Conservation (phyloP, 2,797 vertebrate genomes). For the Chelidonichthys spinosus region DNA sequence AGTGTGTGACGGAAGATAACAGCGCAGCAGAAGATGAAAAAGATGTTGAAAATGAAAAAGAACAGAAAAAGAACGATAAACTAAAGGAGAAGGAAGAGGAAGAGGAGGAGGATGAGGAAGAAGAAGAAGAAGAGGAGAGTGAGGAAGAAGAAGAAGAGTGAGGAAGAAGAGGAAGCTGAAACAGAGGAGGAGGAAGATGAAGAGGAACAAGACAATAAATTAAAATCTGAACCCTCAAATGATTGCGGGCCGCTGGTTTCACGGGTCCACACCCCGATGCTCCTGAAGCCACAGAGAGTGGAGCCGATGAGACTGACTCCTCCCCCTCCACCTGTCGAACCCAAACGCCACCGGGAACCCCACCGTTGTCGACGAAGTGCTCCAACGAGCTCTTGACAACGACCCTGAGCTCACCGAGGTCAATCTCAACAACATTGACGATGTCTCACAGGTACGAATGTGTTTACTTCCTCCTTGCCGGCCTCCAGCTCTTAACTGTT, state of each 20-base stretch:
- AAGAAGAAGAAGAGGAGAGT: constrained; percentile 34
- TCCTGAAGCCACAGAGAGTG: constrained; percentile 68
- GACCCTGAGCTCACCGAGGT: constrained; percentile 91
- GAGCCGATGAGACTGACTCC: constrained; percentile 76
- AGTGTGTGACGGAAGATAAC: constrained; percentile 86
- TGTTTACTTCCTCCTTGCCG: not conserved
- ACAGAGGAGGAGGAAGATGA: constrained; percentile 63
- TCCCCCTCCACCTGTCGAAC: constrained; percentile 74
- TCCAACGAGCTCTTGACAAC: constrained; percentile 88
- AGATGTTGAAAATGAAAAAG: constrained; percentile 74
- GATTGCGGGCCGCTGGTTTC: constrained; percentile 10
- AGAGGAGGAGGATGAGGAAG: constrained; percentile 78
- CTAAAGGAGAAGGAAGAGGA: constrained; percentile 64
- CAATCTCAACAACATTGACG: constrained; percentile 96
- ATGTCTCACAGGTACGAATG: constrained; percentile 79
- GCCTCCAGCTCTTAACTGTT: not conserved
- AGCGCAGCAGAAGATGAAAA: constrained; percentile 80
- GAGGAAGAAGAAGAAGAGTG: constrained; percentile 55
- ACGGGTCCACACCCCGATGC: constrained; percentile 12
- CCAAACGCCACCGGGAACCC: constrained; percentile 87
- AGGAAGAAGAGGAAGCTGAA: constrained; percentile 62
- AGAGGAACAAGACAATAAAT: constrained; percentile 50
- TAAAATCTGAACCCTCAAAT: constrained; percentile 44
- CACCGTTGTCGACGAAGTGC: constrained; percentile 91
- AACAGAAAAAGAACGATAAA: constrained; percentile 24